Evolutionary conservation across 1,140 invertebrate genomes (phyloP), one percentile per base, ranked within the genome.

Genomic region (Pectinophora gossypiella): DNA sequence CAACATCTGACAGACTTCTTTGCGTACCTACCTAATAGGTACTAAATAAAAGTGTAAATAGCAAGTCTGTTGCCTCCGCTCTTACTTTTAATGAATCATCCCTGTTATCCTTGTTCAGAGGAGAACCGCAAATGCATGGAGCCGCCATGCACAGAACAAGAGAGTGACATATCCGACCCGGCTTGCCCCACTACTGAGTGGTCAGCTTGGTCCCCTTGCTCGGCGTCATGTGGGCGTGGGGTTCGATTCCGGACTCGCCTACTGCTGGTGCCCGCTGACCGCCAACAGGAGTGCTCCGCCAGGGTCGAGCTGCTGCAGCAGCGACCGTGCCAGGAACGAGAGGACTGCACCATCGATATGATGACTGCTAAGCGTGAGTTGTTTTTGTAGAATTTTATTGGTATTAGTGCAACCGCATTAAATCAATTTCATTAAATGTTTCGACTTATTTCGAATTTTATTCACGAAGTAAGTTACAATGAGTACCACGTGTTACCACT

Each of bases 101-200:
- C 16, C 2, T 40, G 38, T 13, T 13, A 2, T 9, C 6, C 5
- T 40, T 1, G n/a, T 15, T 19, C 59, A 82, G 91, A 92, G 22
- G 93, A 96, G 68, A 95, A 92, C 67, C 90, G 92, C 57, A 93
- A 94, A 70, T 97, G 95, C 67, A 92, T 93, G 91, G 77, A 89
- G 42, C 90, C 92, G 0, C 82, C 90, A 0, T 95, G 94, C 72
- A 70, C 66, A 0, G 76, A 85, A 38, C 76, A 87, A 47, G 80
- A 90, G 59, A 66, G 83, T n/a, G 90, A 93, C 57, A 47, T 88
- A 0, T 89, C 90, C 88, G 81, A 88, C 66, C 76, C 88, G 1
- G 54, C 36, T 12, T 92, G 91, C 58, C 87, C 85, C 7, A 91
- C 91, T 15, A 90, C 89, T 0, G 64, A 84, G 9, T 94, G 93